Base-by-base conservation (phyloP, 1,140 invertebrate genomes). In the Drosophila mojavensis region DNA sequence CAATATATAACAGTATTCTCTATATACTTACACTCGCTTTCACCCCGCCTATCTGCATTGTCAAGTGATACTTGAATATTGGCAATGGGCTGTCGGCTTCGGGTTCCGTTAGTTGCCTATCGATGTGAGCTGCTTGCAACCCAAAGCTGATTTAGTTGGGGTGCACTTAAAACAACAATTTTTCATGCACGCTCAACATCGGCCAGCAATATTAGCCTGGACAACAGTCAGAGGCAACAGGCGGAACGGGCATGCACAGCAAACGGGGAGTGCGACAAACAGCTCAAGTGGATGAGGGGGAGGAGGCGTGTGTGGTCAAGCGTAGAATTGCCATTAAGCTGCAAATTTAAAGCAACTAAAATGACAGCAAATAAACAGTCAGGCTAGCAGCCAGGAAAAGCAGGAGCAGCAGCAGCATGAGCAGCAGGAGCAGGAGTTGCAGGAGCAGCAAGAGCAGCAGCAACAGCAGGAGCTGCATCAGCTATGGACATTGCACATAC, bases 271-370 rank as follows among this genome's bases (percentile, higher is more conserved):
- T 48, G 39, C 65, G 50, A 51, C 75, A 76, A 86, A 82, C 76
- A 88, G 83, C 76, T 82, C 77, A 78, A 84, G 72, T 73, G 81
- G 56, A 65, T 26, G n/a, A 55, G 39, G 60, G 26, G 50, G 3
- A 54, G 48, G 26, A 45, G 77, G 55, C 26, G 50, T 45, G 61
- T 70, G 65, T 67, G 78, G 75, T 68, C 69, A 75, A 88, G 79
- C 84, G 75, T 77, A 75, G 74, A 81, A 89, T 89, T 80, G 80
- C 78, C 75, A 89, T 89, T 89, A 89, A 89, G 84, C 84, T 89
- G 74, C 62, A 81, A 84, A 65, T 89, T 89, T 84, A 89, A 89
- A 78, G 84, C 84, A 89, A 81, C 84, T 89, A 80, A 88, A 89
- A 88, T 82, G 79, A 65, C 76, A 80, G 71, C 73, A 88, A 88